Conservation (phyloP, 2,797 vertebrate genomes). For the Cossypha polioptera region DNA sequence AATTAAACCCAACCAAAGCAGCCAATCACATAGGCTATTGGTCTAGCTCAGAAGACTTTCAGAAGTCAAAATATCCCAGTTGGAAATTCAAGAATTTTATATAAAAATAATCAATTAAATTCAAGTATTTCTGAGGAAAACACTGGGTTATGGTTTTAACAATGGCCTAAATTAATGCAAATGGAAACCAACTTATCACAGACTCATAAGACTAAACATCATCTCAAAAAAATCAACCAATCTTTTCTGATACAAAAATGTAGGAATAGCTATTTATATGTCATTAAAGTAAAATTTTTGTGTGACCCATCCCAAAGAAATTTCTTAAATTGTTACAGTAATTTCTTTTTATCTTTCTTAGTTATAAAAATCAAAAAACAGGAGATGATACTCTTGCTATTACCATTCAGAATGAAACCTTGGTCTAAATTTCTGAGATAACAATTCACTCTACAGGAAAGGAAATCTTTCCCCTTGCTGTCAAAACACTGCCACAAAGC, state of each 20-base stretch:
- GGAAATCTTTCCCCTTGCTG: neutral
- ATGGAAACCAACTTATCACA: neutral
- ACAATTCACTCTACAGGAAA: neutral
- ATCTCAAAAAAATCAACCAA: neutral
- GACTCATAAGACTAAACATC: neutral
- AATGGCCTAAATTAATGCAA: neutral
- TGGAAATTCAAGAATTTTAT: neutral
- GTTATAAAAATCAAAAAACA: neutral
- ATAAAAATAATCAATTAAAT: slow-evolving; percentile 19
- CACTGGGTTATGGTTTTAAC: neutral
- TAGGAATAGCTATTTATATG: neutral
- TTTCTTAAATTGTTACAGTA: neutral
- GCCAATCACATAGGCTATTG: neutral
- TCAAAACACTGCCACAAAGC: neutral
- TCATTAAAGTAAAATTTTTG: neutral
- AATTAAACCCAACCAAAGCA: neutral
- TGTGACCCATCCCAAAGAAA: neutral
- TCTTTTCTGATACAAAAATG: neutral
- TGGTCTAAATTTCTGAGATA: neutral
- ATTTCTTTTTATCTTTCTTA: neutral
- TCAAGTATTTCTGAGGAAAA: slow-evolving; percentile 29
- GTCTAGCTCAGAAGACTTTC: neutral
- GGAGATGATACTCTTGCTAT: neutral
- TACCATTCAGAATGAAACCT: neutral
- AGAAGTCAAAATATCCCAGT: neutral